Evolutionary conservation across 2,113 vertebrate species (phyloP), one percentile per base, ranked within the genome.

Genomic region (Macrotus californicus): DNA sequence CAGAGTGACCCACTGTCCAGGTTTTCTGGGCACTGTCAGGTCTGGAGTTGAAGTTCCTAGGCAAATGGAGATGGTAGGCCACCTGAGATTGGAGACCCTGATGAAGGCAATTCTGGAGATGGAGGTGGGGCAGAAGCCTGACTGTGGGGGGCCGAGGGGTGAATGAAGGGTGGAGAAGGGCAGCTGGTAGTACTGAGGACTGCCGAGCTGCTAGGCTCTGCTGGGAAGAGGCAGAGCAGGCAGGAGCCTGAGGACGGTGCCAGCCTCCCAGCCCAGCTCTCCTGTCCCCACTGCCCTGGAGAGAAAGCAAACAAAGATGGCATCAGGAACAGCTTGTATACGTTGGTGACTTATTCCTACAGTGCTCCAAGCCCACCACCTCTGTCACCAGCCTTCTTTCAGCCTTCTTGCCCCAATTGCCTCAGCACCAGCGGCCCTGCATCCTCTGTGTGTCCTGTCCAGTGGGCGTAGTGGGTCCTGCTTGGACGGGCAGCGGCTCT

Each of bases 261-360:
- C 73, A 82, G 52, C 48, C 66, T 56, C 67, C 56, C 31, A 15
- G 91, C n/a, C 69, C 10, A 0, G 5, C 61, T 31, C 39, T 39
- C 66, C 86, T 7, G 15, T 34, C 31, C 67, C 19, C 46, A 3
- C 50, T 0, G 1, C 61, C 64, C 92, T 1, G 7, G 31, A 70
- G 64, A 87, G 83, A 94, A 43, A 41, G 69, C 90, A 85, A 93
- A 92, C 92, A 89, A 26, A 80, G 69, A 54, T 11, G 24, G 29
- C 0, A 0, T 70, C 54, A 70, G 83, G 79, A 75, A 31, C 67
- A 46, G 59, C 0, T 5, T 6, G 52, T 77, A 14, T 73, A 50
- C 50, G 70, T 43, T 24, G 19, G 73, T 7, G 56, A 59, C 56
- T 86, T 88, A 48, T 48, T 89, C 56, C 56, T 19, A 52, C 88